Base-by-base conservation (phyloP, 2,797 vertebrate genomes). In the Caiman crocodilus region DNA sequence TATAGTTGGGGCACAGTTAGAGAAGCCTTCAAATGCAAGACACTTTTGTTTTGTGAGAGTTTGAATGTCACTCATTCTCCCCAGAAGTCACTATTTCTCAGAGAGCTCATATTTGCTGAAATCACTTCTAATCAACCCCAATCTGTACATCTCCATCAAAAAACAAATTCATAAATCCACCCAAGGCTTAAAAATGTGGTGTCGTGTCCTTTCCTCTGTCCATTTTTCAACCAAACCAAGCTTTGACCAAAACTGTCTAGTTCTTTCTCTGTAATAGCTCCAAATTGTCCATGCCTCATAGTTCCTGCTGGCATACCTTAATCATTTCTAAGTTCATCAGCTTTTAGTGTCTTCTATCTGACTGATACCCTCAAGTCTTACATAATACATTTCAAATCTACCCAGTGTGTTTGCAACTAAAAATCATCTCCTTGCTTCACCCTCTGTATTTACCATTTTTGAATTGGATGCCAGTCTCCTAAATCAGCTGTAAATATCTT, bases 171-270 rank as follows among this genome's bases (percentile, higher is more conserved):
- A 56, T 79, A 50, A 79, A 0, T 85, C 87, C 30, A 59, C 30
- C 23, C 57, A 92, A 88, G 67, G 1, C 23, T 79, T 71, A 28
- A 64, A 57, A 12, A 63, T 57, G 85, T 89, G 26, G 8, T 74
- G 56, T 69, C 1, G 80, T 67, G 89, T 55, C 2, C 1, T 79
- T 82, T 87, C 76, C 1, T 76, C 28, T 76, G 4, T 9, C 9
- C 67, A 28, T 79, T 92, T 88, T 35, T 32, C 76, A 63, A 50
- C 73, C 50, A 6, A 71, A 21, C 4, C 23, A 9, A 79, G 20
- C 0, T 0, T 1, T 59, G n/a, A n/a, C 77, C 3, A 89, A 73
- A 65, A 64, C 2, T 8, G 26, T 4, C 1, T 30, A 7, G 26
- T 61, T 25, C 17, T 79, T 10, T 76, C 1, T 58, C 83, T 32